Percentiles rank a stretch among this genome's conserved stretches.
phyloP scores from a whole-genome alignment of 1,140 invertebrate species.

The Zaprionus kolodkinae region DNA sequence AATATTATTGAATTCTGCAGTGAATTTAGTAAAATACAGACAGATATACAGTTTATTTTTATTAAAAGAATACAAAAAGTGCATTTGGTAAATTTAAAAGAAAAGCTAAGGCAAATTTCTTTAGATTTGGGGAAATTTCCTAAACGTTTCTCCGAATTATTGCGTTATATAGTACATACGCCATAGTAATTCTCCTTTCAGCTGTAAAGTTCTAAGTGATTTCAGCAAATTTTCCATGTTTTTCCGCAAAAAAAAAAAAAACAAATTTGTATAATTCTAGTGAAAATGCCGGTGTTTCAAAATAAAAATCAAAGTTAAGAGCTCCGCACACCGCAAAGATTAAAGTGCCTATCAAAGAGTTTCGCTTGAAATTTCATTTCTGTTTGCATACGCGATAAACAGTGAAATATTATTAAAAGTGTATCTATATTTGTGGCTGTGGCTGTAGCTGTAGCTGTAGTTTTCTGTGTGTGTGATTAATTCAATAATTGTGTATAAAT shows the following conservation, averaged over 20 bases:
- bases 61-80: not conserved
- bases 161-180: not conserved
- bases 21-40: not conserved
- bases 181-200: not conserved
- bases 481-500: slow-evolving; percentile 4
- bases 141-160: not conserved
- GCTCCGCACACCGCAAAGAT: not conserved
- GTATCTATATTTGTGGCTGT: not conserved
- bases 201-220: not conserved
- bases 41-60: not conserved
- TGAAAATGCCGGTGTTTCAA: not conserved
- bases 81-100: not conserved
- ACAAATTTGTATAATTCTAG: not conserved
- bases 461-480: not conserved
- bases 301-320: slow-evolving; percentile 1
- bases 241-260: not conserved
- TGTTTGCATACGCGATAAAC: slow-evolving; percentile 2
- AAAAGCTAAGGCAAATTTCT: too few relatives aligned
- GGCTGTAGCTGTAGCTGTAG: not conserved
- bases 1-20: not conserved
- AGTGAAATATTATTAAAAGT: not conserved
- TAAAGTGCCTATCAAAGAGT: not conserved
- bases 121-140: not conserved
- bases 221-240: not conserved
- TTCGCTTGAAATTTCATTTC: not conserved